A percentile compares a stretch with the other conserved stretches of the same genome.
These are phyloP conservation scores for Papilio helenus DNA, from an alignment of 1,140 invertebrate genomes.

Conservation along the genomic window DNA sequence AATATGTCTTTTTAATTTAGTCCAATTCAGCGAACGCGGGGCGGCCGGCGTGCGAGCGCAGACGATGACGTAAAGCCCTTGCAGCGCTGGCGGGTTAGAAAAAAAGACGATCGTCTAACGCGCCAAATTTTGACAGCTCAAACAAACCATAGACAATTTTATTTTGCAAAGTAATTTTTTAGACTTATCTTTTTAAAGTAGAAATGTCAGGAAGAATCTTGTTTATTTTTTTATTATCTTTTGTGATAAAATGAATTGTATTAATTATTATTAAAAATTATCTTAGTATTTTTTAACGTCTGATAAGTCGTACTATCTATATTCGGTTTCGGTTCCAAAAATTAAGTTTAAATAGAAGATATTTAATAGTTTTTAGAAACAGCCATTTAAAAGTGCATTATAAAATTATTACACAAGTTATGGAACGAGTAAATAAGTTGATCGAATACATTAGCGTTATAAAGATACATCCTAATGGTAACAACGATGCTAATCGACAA, in stretches of 20 bases:
- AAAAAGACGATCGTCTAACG: constrained; percentile 53
- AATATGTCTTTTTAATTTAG: constrained; percentile 51
- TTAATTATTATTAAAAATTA: too few relatives aligned
- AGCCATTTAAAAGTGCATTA: too few relatives aligned
- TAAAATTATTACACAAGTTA: too few relatives aligned
- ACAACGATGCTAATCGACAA: not conserved
- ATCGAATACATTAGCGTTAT: too few relatives aligned
- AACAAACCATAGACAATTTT: constrained; percentile 19
- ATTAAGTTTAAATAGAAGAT: too few relatives aligned
- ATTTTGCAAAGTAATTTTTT: not conserved
- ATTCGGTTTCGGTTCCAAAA: too few relatives aligned
- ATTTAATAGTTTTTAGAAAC: too few relatives aligned
- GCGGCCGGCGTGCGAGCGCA: constrained; percentile 55
- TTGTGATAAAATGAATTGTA: too few relatives aligned
- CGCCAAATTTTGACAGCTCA: constrained; percentile 31
- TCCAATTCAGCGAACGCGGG: constrained; percentile 52
- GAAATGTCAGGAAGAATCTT: not conserved
- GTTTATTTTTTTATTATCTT: too few relatives aligned
- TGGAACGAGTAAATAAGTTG: too few relatives aligned
- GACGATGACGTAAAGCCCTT: constrained; percentile 70
- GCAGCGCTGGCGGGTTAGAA: constrained; percentile 49
- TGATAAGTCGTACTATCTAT: too few relatives aligned
- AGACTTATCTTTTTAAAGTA: not conserved
- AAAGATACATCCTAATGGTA: constrained; percentile 9
- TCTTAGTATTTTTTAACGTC: too few relatives aligned